Evolutionary conservation across 2,888 invertebrate species (phyloP).

Genomic region (Apamea monoglypha): DNA sequence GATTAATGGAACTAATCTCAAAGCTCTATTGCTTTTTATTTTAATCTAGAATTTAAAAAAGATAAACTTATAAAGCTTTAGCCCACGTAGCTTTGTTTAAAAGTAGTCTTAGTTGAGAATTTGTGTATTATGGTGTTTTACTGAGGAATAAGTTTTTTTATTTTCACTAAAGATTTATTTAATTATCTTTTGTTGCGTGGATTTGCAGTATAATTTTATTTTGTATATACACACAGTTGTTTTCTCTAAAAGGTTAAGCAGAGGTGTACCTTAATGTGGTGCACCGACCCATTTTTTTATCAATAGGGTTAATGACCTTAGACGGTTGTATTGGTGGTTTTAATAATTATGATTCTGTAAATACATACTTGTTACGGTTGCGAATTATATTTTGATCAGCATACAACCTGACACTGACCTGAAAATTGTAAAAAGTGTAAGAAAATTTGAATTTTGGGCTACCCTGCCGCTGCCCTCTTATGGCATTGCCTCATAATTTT

Average conservation of each 20-base stretch:
- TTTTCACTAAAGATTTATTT: neutral
- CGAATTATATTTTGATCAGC: too few species aligned
- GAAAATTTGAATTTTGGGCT: too few species aligned
- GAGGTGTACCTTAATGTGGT: neutral
- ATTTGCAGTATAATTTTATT: neutral
- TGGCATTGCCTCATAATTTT: neutral
- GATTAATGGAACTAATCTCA: constrained; percentile 60
- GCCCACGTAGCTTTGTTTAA: neutral
- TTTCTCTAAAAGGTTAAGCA: neutral
- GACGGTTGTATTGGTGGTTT: too few species aligned
- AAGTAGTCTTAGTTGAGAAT: neutral
- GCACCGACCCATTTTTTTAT: neutral
- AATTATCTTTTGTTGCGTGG: neutral
- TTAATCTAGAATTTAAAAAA: constrained; percentile 31
- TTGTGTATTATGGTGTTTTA: neutral
- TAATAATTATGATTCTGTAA: too few species aligned
- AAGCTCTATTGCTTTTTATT: constrained; percentile 51
- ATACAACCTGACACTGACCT: too few species aligned
- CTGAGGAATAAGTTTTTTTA: neutral
- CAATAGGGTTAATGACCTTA: too few species aligned
- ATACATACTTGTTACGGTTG: too few species aligned
- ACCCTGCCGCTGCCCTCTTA: too few species aligned
- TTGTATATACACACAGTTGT: neutral
- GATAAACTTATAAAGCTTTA: neutral
- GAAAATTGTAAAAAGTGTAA: too few species aligned